Base-by-base conservation (phyloP, 2,888 invertebrate species). In the Caenorhabditis becei region DNA sequence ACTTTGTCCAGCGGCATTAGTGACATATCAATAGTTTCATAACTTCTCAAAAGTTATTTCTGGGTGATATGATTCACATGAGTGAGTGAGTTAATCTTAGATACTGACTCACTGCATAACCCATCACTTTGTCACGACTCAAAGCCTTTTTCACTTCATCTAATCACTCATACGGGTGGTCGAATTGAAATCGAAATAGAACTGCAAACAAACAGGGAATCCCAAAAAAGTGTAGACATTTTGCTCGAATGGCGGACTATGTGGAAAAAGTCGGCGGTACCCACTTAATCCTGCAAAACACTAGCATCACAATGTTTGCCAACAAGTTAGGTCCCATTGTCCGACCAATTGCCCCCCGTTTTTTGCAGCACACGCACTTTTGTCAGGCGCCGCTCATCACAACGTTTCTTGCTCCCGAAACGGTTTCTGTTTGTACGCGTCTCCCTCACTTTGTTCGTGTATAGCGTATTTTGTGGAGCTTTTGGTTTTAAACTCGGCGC, bases 391-490 rank as follows among this genome's bases (percentile, higher is more conserved):
- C 37, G 8, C 47, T 41, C 41, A 23, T 35, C 44, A 72, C 32
- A 63, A 72, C 47, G 71, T 72, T 72, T 47, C 72, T 49, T 56
- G 18, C 47, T 67, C 49, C 65, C 58, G 59, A 66, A 74, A 65
- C 65, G 74, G 63, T 66, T 41, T 75, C 66, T 75, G 66, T 66
- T 66, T 75, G 74, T 51, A 56, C 58, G 75, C 66, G 63, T 51
- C 59, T 26, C 41, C 70, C 14, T 53, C 37, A 54, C 41, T 54
- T 71, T 59, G 70, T 74, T 74, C 75, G 75, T 75, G 75, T 75
- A 67, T 67, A 75, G 75, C 75, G 75, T 66, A 75, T 75, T 75
- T 75, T 75, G 75, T 75, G 75, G 41, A 75, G 75, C 66, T 75
- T 75, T 66, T 44, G 66, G 75, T 75, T 75, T 75, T 75, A 75